Percentiles rank a stretch among this genome's conserved stretches.
Conservation (phyloP, 2,113 vertebrate genomes). For the Ageneiosus marmoratus region DNA sequence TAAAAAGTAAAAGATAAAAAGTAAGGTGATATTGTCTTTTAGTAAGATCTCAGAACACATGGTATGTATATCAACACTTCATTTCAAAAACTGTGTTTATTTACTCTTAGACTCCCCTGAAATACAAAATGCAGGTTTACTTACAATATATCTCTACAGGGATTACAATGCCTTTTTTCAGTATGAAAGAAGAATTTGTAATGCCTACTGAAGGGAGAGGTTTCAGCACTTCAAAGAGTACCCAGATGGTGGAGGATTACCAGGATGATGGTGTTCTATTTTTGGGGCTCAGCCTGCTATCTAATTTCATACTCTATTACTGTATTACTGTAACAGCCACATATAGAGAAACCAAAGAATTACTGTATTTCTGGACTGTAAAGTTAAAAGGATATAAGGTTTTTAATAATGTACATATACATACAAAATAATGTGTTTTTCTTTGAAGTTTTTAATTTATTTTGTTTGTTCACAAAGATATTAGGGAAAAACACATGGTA, state of each 20-base stretch:
- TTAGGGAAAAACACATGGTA: neutral
- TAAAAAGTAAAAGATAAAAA: too few species aligned
- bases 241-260: neutral
- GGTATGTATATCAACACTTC: too few species aligned
- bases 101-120: too few species aligned
- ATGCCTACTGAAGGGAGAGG: neutral
- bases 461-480: neutral
- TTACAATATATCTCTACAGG: too few species aligned
- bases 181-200: neutral
- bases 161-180: neutral
- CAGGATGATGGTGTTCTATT: conserved; percentile 10
- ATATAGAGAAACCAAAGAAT: neutral
- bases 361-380: neutral
- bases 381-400: neutral
- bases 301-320: neutral
- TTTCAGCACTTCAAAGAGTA: conserved; percentile 1
- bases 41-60: too few species aligned
- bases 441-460: neutral
- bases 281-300: neutral
- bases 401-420: neutral
- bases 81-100: neutral
- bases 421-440: neutral
- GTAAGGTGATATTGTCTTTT: too few species aligned
- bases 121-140: too few species aligned
- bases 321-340: neutral